Evolutionary conservation across 2,113 vertebrate species (phyloP).

Genomic region (Herpailurus yagouaroundi): DNA sequence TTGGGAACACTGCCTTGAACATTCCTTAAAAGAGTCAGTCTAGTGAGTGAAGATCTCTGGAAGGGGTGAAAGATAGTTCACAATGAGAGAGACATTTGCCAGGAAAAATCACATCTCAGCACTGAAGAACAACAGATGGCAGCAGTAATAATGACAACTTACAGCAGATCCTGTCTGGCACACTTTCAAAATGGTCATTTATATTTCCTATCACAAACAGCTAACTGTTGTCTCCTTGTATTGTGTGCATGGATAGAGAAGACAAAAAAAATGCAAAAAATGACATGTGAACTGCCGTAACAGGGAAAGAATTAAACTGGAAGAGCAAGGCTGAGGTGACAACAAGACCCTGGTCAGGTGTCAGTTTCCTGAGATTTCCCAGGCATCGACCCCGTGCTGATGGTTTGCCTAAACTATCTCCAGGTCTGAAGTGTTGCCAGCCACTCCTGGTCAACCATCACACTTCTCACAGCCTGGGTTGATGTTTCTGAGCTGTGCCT

Average conservation of each 20-base stretch:
- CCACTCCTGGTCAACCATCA: not conserved
- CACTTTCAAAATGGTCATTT: slow-evolving; percentile 47
- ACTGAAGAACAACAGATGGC: slow-evolving; percentile 56
- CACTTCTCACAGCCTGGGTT: not conserved
- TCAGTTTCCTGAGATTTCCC: not conserved
- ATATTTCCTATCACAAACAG: slow-evolving; percentile 30
- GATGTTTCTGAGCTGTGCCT: not conserved
- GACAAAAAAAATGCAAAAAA: not conserved
- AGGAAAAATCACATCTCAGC: not conserved
- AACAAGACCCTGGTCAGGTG: not conserved
- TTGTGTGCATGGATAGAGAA: not conserved
- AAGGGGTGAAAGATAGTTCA: slow-evolving; percentile 39
- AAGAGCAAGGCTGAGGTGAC: not conserved
- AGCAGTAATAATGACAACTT: slow-evolving; percentile 21
- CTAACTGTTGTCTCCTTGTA: not conserved
- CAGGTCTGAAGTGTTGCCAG: not conserved
- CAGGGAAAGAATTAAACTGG: not conserved
- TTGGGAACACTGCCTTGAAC: not conserved
- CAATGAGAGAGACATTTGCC: slow-evolving; percentile 12
- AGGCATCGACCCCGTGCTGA: not conserved
- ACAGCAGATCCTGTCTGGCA: slow-evolving; percentile 40
- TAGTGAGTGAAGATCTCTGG: not conserved
- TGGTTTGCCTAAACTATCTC: not conserved
- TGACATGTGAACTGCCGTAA: not conserved
- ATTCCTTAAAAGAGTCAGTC: not conserved